Percentiles rank a stretch among this genome's conserved stretches.
phyloP scores from a whole-genome alignment of 2,113 vertebrate species.

The Campylomormyrus numenius region DNA sequence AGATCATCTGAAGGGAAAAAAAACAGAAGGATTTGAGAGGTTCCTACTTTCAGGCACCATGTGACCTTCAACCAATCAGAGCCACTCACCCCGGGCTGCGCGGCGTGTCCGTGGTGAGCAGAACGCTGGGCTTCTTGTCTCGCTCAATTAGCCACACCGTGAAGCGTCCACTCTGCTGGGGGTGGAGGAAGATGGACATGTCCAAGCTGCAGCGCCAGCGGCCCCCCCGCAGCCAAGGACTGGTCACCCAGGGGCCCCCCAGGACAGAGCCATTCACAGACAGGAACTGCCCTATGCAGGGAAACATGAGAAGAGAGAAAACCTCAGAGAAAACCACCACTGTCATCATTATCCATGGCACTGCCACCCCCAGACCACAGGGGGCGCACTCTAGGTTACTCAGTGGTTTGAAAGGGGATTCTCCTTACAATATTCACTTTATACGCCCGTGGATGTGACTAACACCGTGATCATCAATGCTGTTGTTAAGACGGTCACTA shows the following conservation, averaged over 20 bases:
- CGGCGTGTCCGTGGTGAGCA: conserved; percentile 58
- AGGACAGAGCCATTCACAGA: conserved; percentile 72
- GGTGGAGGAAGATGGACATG: conserved; percentile 76
- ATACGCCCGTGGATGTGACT: background rate
- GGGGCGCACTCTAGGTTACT: background rate
- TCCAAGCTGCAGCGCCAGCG: conserved; percentile 73
- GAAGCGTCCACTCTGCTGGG: conserved; percentile 72
- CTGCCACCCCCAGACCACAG: background rate
- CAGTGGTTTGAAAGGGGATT: background rate
- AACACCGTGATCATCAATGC: background rate
- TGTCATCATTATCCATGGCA: background rate
- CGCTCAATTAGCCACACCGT: conserved; percentile 68
- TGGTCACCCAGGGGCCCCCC: conserved; percentile 73
- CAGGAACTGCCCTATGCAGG: conserved; percentile 74
- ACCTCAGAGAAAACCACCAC: background rate
- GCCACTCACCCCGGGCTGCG: conserved; percentile 60
- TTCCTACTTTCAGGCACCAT: background rate
- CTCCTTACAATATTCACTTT: background rate
- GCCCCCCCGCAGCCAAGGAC: conserved; percentile 80
- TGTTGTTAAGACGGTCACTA: background rate
- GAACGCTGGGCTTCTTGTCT: conserved; percentile 52
- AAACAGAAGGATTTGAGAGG: background rate
- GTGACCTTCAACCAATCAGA: background rate
- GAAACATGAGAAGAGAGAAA: conserved; percentile 14
- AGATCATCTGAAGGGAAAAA: background rate